These are phyloP conservation scores for Periophthalmodon schlosseri DNA, from an alignment of 2,113 vertebrate genomes.

Conservation along the genomic window DNA sequence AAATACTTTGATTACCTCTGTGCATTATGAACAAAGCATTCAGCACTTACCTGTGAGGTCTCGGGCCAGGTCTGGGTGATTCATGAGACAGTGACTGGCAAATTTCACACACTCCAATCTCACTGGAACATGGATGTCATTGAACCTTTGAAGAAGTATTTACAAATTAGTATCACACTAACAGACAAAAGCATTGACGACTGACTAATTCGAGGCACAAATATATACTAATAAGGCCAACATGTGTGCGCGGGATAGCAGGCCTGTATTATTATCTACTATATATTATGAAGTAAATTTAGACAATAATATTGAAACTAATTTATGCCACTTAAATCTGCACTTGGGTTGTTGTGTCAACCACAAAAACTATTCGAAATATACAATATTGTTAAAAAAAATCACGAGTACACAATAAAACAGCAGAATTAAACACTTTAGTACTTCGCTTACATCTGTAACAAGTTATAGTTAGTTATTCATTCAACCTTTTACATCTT, in stretches of 20 bases:
- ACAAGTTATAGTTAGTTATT: too few species aligned
- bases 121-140: slow-evolving; percentile 99
- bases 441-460: too few species aligned
- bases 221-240: not conserved
- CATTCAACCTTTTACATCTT: too few species aligned
- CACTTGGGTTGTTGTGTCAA: too few species aligned
- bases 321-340: too few species aligned
- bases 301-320: too few species aligned
- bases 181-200: not conserved
- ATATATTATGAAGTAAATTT: too few species aligned
- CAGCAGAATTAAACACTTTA: too few species aligned
- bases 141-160: slow-evolving; percentile 83
- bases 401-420: too few species aligned
- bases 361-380: too few species aligned
- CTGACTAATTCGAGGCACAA: not conserved
- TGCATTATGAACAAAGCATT: not conserved
- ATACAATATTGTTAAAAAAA: too few species aligned
- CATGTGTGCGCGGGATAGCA: not conserved
- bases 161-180: not conserved
- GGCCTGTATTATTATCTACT: too few species aligned
- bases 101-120: slow-evolving; percentile 99
- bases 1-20: not conserved
- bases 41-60: slow-evolving; percentile 88
- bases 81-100: slow-evolving; percentile 99
- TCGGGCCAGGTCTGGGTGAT: slow-evolving; percentile 97